Percentiles rank a stretch among this genome's conserved stretches.
phyloP scores from a whole-genome alignment of 2,888 invertebrate species.

The Drosophila seclusa region DNA sequence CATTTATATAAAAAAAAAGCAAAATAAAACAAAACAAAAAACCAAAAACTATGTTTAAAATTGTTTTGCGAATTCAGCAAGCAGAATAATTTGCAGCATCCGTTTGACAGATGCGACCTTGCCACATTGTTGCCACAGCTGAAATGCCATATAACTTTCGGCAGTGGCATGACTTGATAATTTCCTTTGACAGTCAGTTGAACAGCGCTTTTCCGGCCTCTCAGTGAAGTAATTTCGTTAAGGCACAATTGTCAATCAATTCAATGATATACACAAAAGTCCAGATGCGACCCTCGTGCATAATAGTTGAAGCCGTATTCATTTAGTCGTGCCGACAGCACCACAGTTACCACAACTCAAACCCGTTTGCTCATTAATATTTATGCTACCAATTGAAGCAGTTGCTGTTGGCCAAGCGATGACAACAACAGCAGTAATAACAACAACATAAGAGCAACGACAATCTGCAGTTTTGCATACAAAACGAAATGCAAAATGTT shows the following conservation, averaged over 20 bases:
- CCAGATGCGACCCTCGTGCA: constrained; percentile 29
- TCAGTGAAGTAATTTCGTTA: constrained; percentile 49
- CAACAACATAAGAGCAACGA: constrained; percentile 7
- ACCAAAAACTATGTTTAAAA: constrained; percentile 1
- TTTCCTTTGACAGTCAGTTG: constrained; percentile 21
- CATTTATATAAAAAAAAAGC: not conserved
- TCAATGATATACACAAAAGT: constrained; percentile 34
- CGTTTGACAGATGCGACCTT: constrained; percentile 49
- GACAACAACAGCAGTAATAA: constrained; percentile 38
- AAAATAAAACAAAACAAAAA: not conserved
- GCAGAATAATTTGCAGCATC: constrained; percentile 45
- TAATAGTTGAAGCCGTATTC: constrained; percentile 1
- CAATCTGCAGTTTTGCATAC: constrained; percentile 55
- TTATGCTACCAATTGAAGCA: constrained; percentile 71
- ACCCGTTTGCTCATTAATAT: constrained; percentile 75
- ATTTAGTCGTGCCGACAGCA: constrained; percentile 43
- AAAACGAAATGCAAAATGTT: constrained; percentile 37
- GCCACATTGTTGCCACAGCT: constrained; percentile 41
- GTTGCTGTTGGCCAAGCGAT: constrained; percentile 45
- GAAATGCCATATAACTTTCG: constrained; percentile 15
- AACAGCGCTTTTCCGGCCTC: constrained; percentile 51
- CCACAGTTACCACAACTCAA: constrained; percentile 53
- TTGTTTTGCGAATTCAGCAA: constrained; percentile 44
- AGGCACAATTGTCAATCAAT: constrained; percentile 62
- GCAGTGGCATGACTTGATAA: constrained; percentile 35